Conservation (phyloP, 1,140 invertebrate species). For the Saccostrea cuccullata region DNA sequence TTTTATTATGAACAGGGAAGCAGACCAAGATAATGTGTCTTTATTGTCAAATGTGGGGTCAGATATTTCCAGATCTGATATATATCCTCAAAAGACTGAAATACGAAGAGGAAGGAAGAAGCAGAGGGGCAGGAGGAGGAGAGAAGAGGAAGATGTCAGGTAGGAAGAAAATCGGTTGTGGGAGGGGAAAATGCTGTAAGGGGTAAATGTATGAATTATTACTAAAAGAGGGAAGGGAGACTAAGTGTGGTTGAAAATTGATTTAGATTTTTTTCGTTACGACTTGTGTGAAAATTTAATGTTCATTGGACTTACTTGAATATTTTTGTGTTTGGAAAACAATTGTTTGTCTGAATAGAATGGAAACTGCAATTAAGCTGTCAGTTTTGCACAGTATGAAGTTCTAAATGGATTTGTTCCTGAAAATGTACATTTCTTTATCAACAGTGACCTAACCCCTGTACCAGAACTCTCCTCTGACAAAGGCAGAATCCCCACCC, state of each 20-base stretch:
- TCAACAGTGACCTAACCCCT: constrained; percentile 44
- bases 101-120: constrained; percentile 16
- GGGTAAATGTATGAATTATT: too few relatives aligned
- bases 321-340: too few relatives aligned
- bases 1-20: neutral
- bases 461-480: neutral
- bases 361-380: too few relatives aligned
- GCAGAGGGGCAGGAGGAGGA: neutral
- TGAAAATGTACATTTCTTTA: too few relatives aligned
- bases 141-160: constrained; percentile 15
- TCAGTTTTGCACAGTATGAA: too few relatives aligned
- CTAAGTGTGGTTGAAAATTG: too few relatives aligned
- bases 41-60: neutral
- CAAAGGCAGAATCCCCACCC: constrained; percentile 71
- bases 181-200: neutral
- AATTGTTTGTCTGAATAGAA: too few relatives aligned
- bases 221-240: too few relatives aligned
- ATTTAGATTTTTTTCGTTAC: too few relatives aligned
- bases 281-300: too few relatives aligned
- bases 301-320: too few relatives aligned
- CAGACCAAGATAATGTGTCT: neutral
- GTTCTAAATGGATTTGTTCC: too few relatives aligned
- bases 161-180: neutral
- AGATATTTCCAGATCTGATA: neutral
- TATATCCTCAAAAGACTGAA: neutral